Base-by-base conservation (phyloP, 2,888 invertebrate genomes). In the Acronicta alni region DNA sequence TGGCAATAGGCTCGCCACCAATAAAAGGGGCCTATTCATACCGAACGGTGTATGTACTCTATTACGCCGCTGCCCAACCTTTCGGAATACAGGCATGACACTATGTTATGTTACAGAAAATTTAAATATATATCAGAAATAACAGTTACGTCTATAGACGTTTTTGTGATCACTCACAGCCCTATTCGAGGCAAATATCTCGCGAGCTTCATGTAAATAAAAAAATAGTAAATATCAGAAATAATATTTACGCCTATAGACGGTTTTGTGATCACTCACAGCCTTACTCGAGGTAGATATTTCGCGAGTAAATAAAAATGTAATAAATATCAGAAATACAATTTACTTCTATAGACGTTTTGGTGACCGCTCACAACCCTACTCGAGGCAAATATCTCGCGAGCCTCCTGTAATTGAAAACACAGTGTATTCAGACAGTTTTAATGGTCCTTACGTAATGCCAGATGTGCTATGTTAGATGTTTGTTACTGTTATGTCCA, bases 241-340 rank as follows among this genome's bases (percentile, higher is more conserved):
- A 30, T 12, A 12, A 30, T 10, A 30, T 10, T 30, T 30, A 30
- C 1, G 23, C 3, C 12, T 8, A 26, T 30, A 4, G 0, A 52
- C 6, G 20, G 18, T 43, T 37, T 3, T 0, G 6, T 7, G 8
- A 1, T 0, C n/a, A 12, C 8, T 8, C 32, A 12, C 83, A 90
- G 37, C 92, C 91, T 91, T 91, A 80, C n/a, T 5, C 39, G 62
- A 61, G 70, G 79, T 86, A 83, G 91, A 93, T 93, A 91, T 92
- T 89, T 90, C 88, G 92, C 92, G 89, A 85, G 88, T 94, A 94
- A 94, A 93, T 93, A 93, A 93, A 94, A 94, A 93, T n/a, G n/a
- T n/a, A n/a, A n/a, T n/a, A n/a, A n/a, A n/a, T n/a, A n/a, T n/a
- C n/a, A n/a, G n/a, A n/a, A n/a, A n/a, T n/a, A n/a, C n/a, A n/a